Evolutionary conservation across 2,888 invertebrate genomes (phyloP), one percentile per base, ranked within the genome.

Genomic region (Crioceris asparagi): DNA sequence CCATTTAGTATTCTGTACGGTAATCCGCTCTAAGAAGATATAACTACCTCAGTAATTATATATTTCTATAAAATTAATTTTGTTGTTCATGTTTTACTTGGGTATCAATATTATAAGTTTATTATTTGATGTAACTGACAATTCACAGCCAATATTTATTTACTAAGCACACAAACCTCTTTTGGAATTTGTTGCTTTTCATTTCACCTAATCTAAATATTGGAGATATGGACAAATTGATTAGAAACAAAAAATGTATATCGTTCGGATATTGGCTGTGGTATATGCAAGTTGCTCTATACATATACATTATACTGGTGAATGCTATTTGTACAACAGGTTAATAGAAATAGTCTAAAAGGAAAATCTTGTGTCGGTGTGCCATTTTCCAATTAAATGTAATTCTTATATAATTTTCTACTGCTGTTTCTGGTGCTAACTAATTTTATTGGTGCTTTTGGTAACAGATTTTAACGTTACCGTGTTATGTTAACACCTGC

Each of bases 1-100:
- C n/a, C n/a, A n/a, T 44, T 39, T 50, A 48, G 47, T 50, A 50
- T 51, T 51, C n/a, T 50, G 48, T 50, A 53, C 47, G 43, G 58
- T 62, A n/a, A 57, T 64, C 63, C 63, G 60, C 57, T 58, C 64
- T 64, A 63, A 64, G 65, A 60, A 60, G 56, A 46, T 47, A 40
- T 61, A 59, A 63, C 66, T 66, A 66, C 66, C 66, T 66, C 66
- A 65, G 61, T 65, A 62, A 64, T 63, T 64, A 62, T 64, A 64
- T 64, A 62, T 64, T 62, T 62, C 60, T 61, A 62, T 62, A 57
- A 57, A 52, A 54, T 54, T 58, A 57, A 54, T 16, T 59, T 62
- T 59, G 63, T 62, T 63, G 61, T 64, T 62, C 61, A 62, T 60
- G 60, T 64, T 62, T 63, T 60, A 56, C 52, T 60, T 59, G 57